Conservation (phyloP, 2,113 vertebrate species). For the Ciconia boyciana region DNA sequence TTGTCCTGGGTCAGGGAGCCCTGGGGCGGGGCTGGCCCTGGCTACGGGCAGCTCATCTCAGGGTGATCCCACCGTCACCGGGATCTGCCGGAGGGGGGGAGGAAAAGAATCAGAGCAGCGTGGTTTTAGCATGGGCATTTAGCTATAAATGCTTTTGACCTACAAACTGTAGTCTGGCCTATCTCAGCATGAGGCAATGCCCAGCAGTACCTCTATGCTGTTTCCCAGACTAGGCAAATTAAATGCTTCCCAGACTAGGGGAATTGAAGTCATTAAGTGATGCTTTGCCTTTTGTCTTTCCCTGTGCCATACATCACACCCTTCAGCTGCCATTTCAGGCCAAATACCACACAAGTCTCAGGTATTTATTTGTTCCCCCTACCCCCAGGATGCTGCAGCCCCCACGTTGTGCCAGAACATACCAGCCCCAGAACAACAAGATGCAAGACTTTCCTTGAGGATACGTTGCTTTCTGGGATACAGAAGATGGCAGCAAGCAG, state of each 20-base stretch:
- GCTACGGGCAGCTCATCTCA: not conserved
- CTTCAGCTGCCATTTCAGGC: not conserved
- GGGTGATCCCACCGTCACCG: not conserved
- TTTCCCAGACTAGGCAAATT: not conserved
- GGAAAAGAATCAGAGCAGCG: not conserved
- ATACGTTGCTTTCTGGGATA: not conserved
- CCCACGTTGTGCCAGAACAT: not conserved
- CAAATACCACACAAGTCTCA: not conserved
- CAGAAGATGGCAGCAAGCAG: not conserved
- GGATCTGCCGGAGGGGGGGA: not conserved
- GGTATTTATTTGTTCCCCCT: not conserved
- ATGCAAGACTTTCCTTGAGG: not conserved
- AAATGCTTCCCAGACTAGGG: not conserved
- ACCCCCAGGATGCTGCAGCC: not conserved
- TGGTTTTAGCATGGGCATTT: not conserved
- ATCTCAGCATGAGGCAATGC: not conserved
- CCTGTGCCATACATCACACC: not conserved
- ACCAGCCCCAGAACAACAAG: not conserved
- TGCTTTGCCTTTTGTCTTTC: not conserved
- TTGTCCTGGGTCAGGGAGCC: not conserved
- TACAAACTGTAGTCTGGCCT: not conserved
- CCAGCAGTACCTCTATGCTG: not conserved
- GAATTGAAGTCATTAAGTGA: not conserved
- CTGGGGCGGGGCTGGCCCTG: accelerated
- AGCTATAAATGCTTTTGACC: not conserved